These are phyloP conservation scores for Yponomeuta plumbellus DNA, from an alignment of 2,888 invertebrate species.

Conservation along the genomic window DNA sequence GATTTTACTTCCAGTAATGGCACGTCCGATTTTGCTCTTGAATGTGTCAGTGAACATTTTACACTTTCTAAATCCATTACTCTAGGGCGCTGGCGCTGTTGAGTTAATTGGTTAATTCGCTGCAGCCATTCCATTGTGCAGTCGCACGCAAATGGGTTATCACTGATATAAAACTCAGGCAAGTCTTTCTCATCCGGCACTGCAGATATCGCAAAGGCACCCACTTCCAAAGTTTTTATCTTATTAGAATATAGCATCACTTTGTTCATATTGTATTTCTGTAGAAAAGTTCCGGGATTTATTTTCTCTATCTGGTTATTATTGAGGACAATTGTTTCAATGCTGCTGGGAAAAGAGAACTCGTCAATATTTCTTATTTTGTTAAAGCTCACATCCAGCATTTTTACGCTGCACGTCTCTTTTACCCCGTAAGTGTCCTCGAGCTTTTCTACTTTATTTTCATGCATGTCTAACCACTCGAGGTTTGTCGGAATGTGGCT, in stretches of 20 bases:
- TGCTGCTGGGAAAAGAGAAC: slow-evolving; percentile 83
- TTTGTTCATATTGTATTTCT: slow-evolving; percentile 83
- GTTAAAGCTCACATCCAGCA: slow-evolving; percentile 86
- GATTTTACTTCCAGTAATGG: slow-evolving; percentile 82
- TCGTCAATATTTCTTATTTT: slow-evolving; percentile 81
- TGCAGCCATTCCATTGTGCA: slow-evolving; percentile 93
- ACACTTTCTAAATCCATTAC: slow-evolving; percentile 88
- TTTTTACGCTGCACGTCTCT: slow-evolving; percentile 81
- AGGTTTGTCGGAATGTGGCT: slow-evolving; percentile 84
- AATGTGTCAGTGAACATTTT: slow-evolving; percentile 85
- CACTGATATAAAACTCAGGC: slow-evolving; percentile 87
- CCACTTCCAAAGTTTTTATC: slow-evolving; percentile 82
- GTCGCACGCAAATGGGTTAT: slow-evolving; percentile 90
- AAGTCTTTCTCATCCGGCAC: slow-evolving; percentile 81
- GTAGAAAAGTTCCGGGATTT: slow-evolving; percentile 82
- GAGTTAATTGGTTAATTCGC: slow-evolving; percentile 84
- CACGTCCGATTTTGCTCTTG: slow-evolving; percentile 76
- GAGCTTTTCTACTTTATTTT: slow-evolving; percentile 85
- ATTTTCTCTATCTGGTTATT: slow-evolving; percentile 84
- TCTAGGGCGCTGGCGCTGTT: slow-evolving; percentile 84
- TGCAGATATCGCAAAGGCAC: slow-evolving; percentile 81
- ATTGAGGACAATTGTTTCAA: slow-evolving; percentile 83
- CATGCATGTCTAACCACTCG: slow-evolving; percentile 88
- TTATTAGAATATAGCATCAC: slow-evolving; percentile 86
- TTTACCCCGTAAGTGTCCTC: slow-evolving; percentile 84